These are phyloP conservation scores for Morelia viridis DNA, from an alignment of 2,797 vertebrate genomes.

Conservation along the genomic window DNA sequence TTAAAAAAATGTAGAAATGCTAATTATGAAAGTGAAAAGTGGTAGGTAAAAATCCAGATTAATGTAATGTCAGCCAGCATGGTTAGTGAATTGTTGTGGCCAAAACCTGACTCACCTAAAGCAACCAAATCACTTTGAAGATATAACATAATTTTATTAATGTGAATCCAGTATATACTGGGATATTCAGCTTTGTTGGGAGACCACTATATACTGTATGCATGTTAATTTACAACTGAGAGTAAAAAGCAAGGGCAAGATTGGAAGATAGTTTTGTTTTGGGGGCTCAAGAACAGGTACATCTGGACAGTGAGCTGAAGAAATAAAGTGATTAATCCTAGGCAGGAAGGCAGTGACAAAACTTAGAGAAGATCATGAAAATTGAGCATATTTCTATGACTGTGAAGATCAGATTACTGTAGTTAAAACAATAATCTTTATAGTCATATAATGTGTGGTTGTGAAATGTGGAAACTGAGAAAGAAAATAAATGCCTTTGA, in stretches of 20 bases:
- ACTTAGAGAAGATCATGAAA: background rate
- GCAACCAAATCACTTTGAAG: too few species aligned
- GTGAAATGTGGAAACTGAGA: background rate
- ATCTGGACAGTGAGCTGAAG: background rate
- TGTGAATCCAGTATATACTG: too few species aligned
- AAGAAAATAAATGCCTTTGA: background rate
- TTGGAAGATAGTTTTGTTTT: background rate
- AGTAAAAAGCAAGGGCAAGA: background rate
- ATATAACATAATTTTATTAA: too few species aligned
- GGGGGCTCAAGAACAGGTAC: background rate
- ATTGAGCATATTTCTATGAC: background rate
- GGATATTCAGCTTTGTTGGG: too few species aligned
- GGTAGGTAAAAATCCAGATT: too few species aligned
- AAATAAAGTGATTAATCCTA: background rate
- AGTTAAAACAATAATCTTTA: background rate
- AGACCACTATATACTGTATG: too few species aligned
- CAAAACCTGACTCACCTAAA: too few species aligned
- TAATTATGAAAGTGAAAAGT: too few species aligned
- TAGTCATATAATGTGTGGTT: background rate
- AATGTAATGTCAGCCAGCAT: too few species aligned
- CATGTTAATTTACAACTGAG: background rate
- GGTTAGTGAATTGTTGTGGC: too few species aligned
- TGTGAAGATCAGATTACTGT: background rate
- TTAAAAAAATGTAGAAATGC: too few species aligned
- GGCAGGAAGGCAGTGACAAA: background rate